Conservation (phyloP, 2,113 vertebrate species). For the Larimichthys crocea region DNA sequence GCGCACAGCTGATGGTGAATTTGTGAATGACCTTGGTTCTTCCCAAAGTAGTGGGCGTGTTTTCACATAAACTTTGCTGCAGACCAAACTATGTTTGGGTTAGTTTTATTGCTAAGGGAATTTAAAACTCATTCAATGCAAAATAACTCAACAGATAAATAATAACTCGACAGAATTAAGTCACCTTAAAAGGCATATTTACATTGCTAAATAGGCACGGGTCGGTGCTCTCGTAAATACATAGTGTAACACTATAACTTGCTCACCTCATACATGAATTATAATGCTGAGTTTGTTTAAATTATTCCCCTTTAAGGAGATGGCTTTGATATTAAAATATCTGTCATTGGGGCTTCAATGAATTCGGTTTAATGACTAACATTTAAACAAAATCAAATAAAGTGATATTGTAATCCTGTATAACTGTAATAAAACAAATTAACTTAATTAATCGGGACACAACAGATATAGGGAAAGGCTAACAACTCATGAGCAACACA, state of each 20-base stretch:
- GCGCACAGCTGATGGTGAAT: conserved; percentile 79
- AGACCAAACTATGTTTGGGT: neutral
- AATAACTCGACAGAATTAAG: conserved; percentile 1
- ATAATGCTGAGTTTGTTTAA: conserved; percentile 73
- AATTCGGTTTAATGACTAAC: conserved; percentile 21
- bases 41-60: conserved; percentile 64
- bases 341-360: neutral
- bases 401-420: neutral
- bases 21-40: conserved; percentile 91
- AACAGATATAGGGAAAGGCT: neutral
- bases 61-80: neutral
- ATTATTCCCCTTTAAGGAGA: conserved; percentile 65
- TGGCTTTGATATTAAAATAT: conserved; percentile 81
- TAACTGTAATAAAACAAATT: conserved; percentile 5
- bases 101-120: neutral
- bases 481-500: neutral
- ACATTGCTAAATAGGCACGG: conserved; percentile 48
- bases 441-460: neutral
- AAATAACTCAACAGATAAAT: neutral
- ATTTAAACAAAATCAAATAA: conserved; percentile 27
- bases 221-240: conserved; percentile 20
- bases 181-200: conserved; percentile 27
- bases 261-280: conserved; percentile 67
- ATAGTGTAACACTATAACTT: conserved; percentile 30
- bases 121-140: neutral